phyloP scores from a whole-genome alignment of 2,113 vertebrate genomes.

The Ctenomys sociabilis region DNA sequence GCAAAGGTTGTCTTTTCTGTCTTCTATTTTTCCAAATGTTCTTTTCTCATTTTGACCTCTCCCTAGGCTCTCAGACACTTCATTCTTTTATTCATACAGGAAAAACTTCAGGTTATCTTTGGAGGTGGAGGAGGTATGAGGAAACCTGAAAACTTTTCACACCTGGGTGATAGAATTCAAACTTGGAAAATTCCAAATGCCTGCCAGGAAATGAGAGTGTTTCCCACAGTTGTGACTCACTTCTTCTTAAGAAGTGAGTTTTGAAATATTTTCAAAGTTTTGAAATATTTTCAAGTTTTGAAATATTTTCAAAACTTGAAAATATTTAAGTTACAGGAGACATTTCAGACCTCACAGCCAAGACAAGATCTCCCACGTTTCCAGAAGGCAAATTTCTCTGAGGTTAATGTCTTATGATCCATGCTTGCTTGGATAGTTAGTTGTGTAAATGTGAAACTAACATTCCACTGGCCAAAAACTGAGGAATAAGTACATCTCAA shows the following conservation, averaged over 20 bases:
- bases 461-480: neutral
- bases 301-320: too few relatives aligned
- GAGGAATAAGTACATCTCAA: neutral
- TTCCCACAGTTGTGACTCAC: constrained; percentile 49
- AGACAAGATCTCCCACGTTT: constrained; percentile 6
- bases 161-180: neutral
- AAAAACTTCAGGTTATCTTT: constrained; percentile 37
- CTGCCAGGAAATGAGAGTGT: neutral
- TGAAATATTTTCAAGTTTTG: too few relatives aligned
- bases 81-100: constrained; percentile 16
- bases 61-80: neutral
- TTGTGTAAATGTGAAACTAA: constrained; percentile 15
- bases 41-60: neutral
- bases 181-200: constrained; percentile 27
- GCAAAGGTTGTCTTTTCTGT: neutral
- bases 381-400: neutral
- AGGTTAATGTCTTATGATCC: neutral
- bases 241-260: too few relatives aligned
- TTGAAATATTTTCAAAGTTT: too few relatives aligned
- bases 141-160: neutral
- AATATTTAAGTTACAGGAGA: constrained; percentile 68
- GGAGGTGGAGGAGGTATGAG: neutral
- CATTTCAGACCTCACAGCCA: constrained; percentile 33
- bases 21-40: neutral
- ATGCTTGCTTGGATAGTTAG: neutral